phyloP scores from a whole-genome alignment of 2,797 vertebrate species.

The Atherinosoma microstoma region DNA sequence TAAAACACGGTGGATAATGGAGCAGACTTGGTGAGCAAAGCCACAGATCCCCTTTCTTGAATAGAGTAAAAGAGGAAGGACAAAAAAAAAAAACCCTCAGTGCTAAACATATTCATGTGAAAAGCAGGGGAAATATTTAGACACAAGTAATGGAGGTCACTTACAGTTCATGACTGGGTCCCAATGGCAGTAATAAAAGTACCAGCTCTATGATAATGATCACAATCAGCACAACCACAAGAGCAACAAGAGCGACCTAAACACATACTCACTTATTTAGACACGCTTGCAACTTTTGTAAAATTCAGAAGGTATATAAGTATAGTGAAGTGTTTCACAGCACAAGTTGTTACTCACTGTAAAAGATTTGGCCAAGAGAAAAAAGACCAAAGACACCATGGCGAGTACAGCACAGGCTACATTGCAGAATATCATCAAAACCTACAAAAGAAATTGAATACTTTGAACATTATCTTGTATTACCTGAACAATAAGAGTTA shows the following conservation, averaged over 20 bases:
- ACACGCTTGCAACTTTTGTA: neutral
- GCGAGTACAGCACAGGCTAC: neutral
- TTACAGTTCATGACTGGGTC: conserved; percentile 70
- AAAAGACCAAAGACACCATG: neutral
- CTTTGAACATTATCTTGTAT: neutral
- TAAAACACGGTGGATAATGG: conserved; percentile 12
- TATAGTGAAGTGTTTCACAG: neutral
- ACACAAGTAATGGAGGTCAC: conserved; percentile 10
- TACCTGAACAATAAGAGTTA: neutral
- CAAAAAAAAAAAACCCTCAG: neutral
- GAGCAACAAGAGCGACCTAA: conserved; percentile 31
- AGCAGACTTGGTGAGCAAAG: neutral
- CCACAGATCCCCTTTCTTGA: conserved; percentile 44
- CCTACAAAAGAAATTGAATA: conserved; percentile 26
- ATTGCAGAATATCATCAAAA: neutral
- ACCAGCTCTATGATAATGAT: conserved; percentile 29
- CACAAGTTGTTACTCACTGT: conserved; percentile 30
- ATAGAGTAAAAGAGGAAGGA: neutral
- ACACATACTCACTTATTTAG: neutral
- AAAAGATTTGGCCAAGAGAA: rapidly evolving
- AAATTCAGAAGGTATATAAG: too few relatives aligned
- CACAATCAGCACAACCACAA: conserved; percentile 26
- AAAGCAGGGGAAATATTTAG: conserved; percentile 6
- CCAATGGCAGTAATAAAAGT: conserved; percentile 20
- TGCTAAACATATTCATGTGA: neutral